Evolutionary conservation across 2,888 invertebrate species (phyloP), one percentile per base, ranked within the genome.

Genomic region (Ormyrus pomaceus): DNA sequence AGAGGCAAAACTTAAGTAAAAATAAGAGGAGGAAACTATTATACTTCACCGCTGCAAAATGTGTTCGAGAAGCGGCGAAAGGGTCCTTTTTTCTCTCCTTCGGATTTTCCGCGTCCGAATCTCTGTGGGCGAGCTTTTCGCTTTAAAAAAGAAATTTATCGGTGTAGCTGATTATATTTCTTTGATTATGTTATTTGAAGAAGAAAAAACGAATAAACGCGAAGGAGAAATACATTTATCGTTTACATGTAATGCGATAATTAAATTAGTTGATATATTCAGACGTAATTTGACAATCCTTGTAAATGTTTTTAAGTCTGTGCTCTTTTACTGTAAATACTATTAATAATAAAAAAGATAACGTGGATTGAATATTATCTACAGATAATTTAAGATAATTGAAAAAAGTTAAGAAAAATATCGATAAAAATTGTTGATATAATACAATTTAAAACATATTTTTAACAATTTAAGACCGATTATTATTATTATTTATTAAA

Each of bases 261-360:
- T 81, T 56, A 81, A 34, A 75, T 77, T 77, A 79, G 68, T 73
- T 75, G 53, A 77, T 77, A 74, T 70, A 80, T 82, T 80, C 76
- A 76, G 66, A 76, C 82, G 79, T 80, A 79, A 79, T 80, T 77
- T 82, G 82, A 82, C 82, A 82, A 82, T 82, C 82, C 82, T 77
- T 82, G 82, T 82, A 79, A 74, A 79, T 80, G 79, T 82, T 77
- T 82, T 82, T 64, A 76, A 79, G 74, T 80, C 79, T 82, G 77
- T 71, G 77, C 73, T 82, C 61, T 80, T 77, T 80, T 80, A 82
- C 71, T 82, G 82, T 82, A 82, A 82, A 82, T 82, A 81, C 53
- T 75, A 79, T 75, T 68, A 66, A 77, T 69, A 81, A 69, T 53
- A 58, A 59, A n/a, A 55, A 68, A 59, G 34, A 6, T 80, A 69